Base-by-base conservation (phyloP, 2,888 invertebrate genomes). In the Apocheima hispidaria region DNA sequence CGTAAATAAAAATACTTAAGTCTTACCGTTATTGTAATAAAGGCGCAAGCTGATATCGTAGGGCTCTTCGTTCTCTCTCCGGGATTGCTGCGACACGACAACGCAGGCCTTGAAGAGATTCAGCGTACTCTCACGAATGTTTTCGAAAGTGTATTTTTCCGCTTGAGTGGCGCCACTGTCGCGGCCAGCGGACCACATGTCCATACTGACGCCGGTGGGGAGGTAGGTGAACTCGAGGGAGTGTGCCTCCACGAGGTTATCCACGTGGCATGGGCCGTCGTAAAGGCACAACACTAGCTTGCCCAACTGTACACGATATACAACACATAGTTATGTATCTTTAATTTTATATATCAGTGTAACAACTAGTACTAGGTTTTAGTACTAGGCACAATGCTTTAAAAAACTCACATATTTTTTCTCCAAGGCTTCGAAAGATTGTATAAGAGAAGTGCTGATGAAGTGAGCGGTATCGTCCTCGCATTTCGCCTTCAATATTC, bases 351-450 rank as follows among this genome's bases (percentile, higher is more conserved):
- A n/a, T n/a, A n/a, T n/a, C n/a, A n/a, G n/a, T n/a, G n/a, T n/a
- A n/a, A n/a, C n/a, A n/a, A n/a, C n/a, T n/a, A n/a, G n/a, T n/a
- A n/a, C n/a, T n/a, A n/a, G n/a, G n/a, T n/a, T n/a, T n/a, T n/a
- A n/a, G n/a, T n/a, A n/a, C 23, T 23, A 5, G 0, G 5, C 2
- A 4, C 26, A 16, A 36, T 14, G 36, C 9, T 4, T 38, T 38
- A 41, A 41, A 44, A 14, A 48, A 77, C 88, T 84, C 71, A 91
- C 91, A 69, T 88, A 91, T 88, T 86, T 86, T 60, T 88, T 90
- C 48, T 91, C 89, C 46, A 92, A 83, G 1, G 92, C 91, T 10
- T 90, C 87, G 62, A 88, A 90, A n/a, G 90, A 86, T 58, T 86
- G 82, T 5, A 65, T 73, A 9, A 92, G 65, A 1, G 86, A 75